phyloP scores from a whole-genome alignment of 2,888 invertebrate genomes.

The Cephalotes varians region DNA sequence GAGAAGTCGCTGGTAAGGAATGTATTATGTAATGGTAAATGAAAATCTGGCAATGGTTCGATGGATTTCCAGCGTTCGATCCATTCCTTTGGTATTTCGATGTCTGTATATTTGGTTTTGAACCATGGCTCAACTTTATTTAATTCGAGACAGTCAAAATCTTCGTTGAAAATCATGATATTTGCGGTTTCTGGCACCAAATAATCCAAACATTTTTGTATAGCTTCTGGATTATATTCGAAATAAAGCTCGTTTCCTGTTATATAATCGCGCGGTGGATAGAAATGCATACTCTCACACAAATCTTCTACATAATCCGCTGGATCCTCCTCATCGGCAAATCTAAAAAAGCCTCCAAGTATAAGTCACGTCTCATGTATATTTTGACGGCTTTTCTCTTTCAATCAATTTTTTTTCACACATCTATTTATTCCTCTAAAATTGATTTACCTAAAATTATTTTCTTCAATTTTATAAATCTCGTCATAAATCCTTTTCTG shows the following conservation, averaged over 20 bases:
- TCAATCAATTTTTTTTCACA: background rate
- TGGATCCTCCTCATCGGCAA: slow-evolving; percentile 90
- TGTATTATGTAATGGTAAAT: slow-evolving; percentile 90
- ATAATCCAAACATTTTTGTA: slow-evolving; percentile 88
- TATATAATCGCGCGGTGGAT: slow-evolving; percentile 92
- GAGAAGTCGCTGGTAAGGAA: slow-evolving; percentile 91
- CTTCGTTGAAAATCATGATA: slow-evolving; percentile 90
- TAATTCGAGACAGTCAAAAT: slow-evolving; percentile 87
- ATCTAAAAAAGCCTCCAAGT: slow-evolving; percentile 85
- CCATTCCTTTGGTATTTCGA: slow-evolving; percentile 90
- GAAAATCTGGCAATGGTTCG: slow-evolving; percentile 88
- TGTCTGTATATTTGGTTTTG: slow-evolving; percentile 91
- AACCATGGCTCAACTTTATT: slow-evolving; percentile 94
- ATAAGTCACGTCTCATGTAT: background rate
- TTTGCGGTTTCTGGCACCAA: slow-evolving; percentile 90
- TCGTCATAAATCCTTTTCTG: slow-evolving; percentile 88
- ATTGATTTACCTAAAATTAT: slow-evolving; percentile 85
- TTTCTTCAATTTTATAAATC: slow-evolving; percentile 89
- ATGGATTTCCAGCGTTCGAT: slow-evolving; percentile 88
- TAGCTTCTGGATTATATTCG: slow-evolving; percentile 91
- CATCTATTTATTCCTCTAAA: background rate
- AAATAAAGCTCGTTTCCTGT: slow-evolving; percentile 92
- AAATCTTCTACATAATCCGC: slow-evolving; percentile 92
- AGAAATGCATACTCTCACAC: slow-evolving; percentile 93
- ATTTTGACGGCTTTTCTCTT: background rate